Conservation (phyloP, 2,113 vertebrate species). For the Terrapene triunguis region DNA sequence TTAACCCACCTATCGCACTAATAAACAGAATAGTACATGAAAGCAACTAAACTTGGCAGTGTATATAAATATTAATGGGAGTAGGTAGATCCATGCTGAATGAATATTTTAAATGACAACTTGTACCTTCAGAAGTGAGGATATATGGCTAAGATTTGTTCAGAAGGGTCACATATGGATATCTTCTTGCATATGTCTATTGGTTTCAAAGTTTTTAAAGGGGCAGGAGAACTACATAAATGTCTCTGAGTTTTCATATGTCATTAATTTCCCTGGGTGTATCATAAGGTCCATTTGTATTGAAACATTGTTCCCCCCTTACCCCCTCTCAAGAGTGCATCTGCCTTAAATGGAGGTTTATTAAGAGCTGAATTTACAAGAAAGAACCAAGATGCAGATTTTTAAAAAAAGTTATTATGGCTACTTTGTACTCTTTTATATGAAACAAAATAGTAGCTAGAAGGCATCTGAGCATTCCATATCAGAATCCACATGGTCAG, state of each 20-base stretch:
- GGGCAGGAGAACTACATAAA: not conserved
- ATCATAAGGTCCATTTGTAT: not conserved
- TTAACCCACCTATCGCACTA: not conserved
- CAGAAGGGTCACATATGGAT: not conserved
- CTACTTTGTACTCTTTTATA: not conserved
- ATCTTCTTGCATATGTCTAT: not conserved
- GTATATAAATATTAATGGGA: not conserved
- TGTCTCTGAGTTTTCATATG: not conserved
- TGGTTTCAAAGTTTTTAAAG: not conserved
- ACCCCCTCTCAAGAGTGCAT: not conserved
- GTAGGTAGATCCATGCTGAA: not conserved
- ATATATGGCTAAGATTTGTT: not conserved
- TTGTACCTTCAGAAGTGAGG: not conserved
- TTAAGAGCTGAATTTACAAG: not conserved
- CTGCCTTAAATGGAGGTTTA: not conserved
- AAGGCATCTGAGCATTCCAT: not conserved
- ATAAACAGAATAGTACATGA: not conserved
- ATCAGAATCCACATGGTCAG: not conserved
- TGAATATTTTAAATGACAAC: not conserved
- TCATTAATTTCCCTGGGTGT: not conserved
- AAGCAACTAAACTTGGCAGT: not conserved
- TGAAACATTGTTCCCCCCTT: not conserved
- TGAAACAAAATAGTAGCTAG: not conserved
- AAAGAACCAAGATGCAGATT: not conserved
- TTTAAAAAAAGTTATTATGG: not conserved